Base-by-base conservation (phyloP, 1,140 invertebrate genomes). In the Onthophagus taurus region DNA sequence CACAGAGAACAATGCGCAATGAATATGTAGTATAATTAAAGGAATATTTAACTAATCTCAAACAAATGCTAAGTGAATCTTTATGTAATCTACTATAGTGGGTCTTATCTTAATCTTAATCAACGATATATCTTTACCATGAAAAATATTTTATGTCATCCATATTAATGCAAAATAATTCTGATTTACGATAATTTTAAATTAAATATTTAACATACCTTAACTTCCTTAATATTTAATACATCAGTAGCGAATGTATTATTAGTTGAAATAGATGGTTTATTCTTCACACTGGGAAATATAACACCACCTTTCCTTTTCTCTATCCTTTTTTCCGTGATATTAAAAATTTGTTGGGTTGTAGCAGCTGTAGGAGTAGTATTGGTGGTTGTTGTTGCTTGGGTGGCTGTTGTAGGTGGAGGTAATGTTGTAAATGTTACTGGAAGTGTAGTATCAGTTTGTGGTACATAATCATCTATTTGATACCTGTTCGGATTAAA, bases 241-340 rank as follows among this genome's bases (percentile, higher is more conserved):
- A 80, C 68, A 51, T 87, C 84, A 38, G 78, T 83, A 13, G 78
- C 74, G 58, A 87, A 85, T 7, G 83, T 86, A 42, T 81, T 83
- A 66, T 89, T 89, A 5, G 81, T 76, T n/a, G n/a, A n/a, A 19
- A 82, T 75, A 44, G 81, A 79, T 3, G 87, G 87, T 56, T 91
- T 91, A 61, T 89, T 89, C 61, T 89, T 89, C 9, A 91, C 84
- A 53, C 85, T 88, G 1, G 87, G 87, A 68, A 91, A 91, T 63
- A 91, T 89, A 52, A 91, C 77, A 31, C 83, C 81, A 13, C 82
- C 77, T 64, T 84, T 86, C 41, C 81, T 74, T 61, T 71, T 53
- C 50, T 67, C 46, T 21, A 58, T 57, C 14, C 66, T 52, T 49
- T 70, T 53, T 47, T 69, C 59, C 35, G 71, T 59, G 45, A 64